Conservation (phyloP, 2,113 vertebrate species). For the Nymphicus hollandicus region DNA sequence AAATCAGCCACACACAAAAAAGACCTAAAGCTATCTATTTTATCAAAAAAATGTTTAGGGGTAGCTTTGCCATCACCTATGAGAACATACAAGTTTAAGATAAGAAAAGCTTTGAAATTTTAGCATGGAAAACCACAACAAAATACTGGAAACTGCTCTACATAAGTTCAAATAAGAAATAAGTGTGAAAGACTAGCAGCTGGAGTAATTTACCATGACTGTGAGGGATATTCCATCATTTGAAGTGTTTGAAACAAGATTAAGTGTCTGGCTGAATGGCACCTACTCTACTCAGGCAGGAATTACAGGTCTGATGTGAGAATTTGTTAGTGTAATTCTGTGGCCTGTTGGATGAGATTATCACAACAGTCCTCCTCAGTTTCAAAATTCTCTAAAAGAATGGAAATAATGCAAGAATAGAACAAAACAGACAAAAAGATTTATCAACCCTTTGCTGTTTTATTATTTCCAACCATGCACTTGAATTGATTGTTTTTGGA, state of each 20-base stretch:
- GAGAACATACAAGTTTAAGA: not conserved
- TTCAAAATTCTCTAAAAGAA: not conserved
- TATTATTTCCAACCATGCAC: not conserved
- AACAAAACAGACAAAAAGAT: not conserved
- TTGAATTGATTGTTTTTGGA: not conserved
- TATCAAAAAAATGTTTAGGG: not conserved
- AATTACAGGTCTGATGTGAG: not conserved
- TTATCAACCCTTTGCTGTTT: not conserved
- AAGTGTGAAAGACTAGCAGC: not conserved
- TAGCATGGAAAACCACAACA: not conserved
- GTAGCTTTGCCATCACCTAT: not conserved
- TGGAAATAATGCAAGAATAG: not conserved
- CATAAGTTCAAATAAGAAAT: not conserved
- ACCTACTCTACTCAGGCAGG: not conserved
- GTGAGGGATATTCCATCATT: not conserved
- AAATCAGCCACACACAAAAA: not conserved
- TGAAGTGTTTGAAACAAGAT: not conserved
- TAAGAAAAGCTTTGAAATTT: not conserved
- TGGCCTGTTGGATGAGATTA: not conserved
- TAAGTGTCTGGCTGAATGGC: not conserved
- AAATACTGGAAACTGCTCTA: not conserved
- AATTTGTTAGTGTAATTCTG: not conserved
- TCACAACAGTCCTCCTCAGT: not conserved
- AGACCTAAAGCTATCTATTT: not conserved
- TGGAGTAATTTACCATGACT: not conserved